phyloP scores from a whole-genome alignment of 2,113 vertebrate genomes.

The Alaudala cheleensis region DNA sequence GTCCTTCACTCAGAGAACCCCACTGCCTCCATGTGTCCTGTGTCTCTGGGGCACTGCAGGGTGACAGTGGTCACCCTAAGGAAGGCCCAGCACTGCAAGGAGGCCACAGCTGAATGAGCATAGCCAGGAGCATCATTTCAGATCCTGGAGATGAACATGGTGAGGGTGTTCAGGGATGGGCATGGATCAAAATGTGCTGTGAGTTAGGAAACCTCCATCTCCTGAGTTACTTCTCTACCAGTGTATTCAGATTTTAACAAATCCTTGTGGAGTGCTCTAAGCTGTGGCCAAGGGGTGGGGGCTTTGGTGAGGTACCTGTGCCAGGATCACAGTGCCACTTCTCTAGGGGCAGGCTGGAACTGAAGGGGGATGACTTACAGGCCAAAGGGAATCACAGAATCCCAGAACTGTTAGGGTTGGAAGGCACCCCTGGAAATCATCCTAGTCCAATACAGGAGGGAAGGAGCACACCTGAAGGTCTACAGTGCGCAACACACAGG shows the following conservation, averaged over 20 bases:
- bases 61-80: rapidly evolving
- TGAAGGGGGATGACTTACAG: not conserved
- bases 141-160: not conserved
- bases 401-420: not conserved
- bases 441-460: not conserved
- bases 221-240: not conserved
- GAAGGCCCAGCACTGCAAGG: not conserved
- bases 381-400: not conserved
- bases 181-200: not conserved
- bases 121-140: not conserved
- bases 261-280: not conserved
- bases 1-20: not conserved
- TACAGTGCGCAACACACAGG: not conserved
- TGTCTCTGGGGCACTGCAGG: not conserved
- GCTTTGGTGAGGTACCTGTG: not conserved
- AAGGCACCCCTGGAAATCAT: not conserved
- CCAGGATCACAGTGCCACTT: not conserved
- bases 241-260: not conserved
- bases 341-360: not conserved
- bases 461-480: not conserved
- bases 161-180: not conserved
- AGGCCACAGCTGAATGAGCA: not conserved
- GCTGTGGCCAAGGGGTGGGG: not conserved
- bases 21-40: rapidly evolving
- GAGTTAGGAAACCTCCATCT: not conserved